A percentile compares a stretch with the other conserved stretches of the same genome.
These are phyloP conservation scores for Andrena marginata DNA, from an alignment of 2,888 invertebrate genomes.

Conservation along the genomic window DNA sequence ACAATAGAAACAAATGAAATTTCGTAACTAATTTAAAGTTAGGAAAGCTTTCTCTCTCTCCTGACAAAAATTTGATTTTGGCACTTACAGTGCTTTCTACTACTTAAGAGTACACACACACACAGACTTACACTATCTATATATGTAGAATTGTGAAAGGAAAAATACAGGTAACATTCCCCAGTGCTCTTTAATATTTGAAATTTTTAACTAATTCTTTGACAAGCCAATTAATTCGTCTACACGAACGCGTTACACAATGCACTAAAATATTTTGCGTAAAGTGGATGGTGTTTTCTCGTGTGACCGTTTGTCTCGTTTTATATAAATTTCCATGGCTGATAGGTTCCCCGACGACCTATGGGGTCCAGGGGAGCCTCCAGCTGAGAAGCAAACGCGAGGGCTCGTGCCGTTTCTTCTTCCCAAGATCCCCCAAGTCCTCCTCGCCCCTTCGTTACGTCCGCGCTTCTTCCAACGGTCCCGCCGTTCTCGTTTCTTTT, in stretches of 20 bases:
- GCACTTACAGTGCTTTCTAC: no score
- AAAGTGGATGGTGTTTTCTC: not conserved
- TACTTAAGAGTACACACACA: no score
- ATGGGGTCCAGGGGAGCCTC: constrained; percentile 56
- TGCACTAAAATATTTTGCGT: not conserved
- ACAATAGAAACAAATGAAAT: no score
- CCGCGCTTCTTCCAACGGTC: constrained; percentile 16
- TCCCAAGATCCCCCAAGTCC: not conserved
- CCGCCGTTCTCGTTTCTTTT: constrained; percentile 35
- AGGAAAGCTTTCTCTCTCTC: no score
- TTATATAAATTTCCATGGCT: constrained; percentile 27
- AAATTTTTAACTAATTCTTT: no score
- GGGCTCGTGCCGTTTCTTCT: constrained; percentile 36
- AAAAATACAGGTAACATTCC: no score
- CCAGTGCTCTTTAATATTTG: no score
- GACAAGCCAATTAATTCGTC: no score
- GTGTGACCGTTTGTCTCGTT: not conserved
- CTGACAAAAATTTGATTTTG: no score
- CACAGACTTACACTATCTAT: no score
- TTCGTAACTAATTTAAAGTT: no score
- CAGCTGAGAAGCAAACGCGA: constrained; percentile 57
- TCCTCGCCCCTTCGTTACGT: constrained; percentile 6
- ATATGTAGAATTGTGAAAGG: no score
- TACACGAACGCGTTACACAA: not conserved
- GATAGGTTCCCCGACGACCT: constrained; percentile 34